A percentile compares a stretch with the other conserved stretches of the same genome.
These are phyloP conservation scores for Ichneumon xanthorius DNA, from an alignment of 2,888 invertebrate genomes.

Conservation along the genomic window DNA sequence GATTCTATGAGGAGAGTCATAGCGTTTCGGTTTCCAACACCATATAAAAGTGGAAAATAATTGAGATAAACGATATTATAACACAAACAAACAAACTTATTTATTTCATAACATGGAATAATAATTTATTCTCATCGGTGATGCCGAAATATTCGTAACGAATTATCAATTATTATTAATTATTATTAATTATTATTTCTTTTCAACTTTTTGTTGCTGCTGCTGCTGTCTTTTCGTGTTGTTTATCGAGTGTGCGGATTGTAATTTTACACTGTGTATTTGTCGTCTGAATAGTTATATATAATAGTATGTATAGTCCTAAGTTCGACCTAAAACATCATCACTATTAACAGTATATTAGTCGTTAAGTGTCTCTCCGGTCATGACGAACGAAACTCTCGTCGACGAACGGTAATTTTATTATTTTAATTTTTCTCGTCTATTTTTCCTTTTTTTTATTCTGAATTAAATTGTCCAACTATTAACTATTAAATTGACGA, in stretches of 20 bases:
- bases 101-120: conserved; percentile 76
- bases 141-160: conserved; percentile 80
- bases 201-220: not conserved
- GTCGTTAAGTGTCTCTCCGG: conserved; percentile 32
- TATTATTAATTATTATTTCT: not conserved
- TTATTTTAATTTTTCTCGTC: conserved; percentile 19
- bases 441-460: conserved; percentile 39
- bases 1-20: conserved; percentile 25
- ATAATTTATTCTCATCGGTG: conserved; percentile 75
- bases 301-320: conserved; percentile 38
- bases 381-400: conserved; percentile 26
- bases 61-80: conserved; percentile 57
- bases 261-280: conserved; percentile 40
- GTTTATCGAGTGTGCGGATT: conserved; percentile 24
- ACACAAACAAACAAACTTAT: conserved; percentile 76
- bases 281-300: conserved; percentile 42
- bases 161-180: conserved; percentile 10
- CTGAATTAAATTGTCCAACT: conserved; percentile 24
- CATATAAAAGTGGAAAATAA: conserved; percentile 72
- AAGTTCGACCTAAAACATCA: conserved; percentile 44
- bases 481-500: conserved; percentile 71
- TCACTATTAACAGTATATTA: conserved; percentile 50
- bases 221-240: not conserved
- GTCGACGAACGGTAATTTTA: conserved; percentile 17
- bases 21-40: conserved; percentile 57